phyloP scores from a whole-genome alignment of 1,140 invertebrate species.

The Drosophila subobscura region DNA sequence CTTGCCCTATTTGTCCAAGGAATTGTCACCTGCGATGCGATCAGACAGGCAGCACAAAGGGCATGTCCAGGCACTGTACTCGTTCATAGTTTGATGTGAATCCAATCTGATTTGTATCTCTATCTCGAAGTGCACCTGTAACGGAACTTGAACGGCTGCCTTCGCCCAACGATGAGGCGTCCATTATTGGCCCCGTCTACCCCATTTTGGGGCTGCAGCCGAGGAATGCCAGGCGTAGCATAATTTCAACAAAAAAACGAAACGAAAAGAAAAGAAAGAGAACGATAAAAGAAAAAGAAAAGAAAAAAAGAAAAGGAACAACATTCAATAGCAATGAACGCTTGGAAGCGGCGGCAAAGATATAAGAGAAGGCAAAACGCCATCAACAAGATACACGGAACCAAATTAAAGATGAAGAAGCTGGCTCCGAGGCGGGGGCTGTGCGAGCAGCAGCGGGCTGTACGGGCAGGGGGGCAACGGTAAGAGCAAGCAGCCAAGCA shows the following conservation, averaged over 20 bases:
- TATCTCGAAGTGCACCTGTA: slow-evolving; percentile 43
- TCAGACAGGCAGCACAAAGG: slow-evolving; percentile 19
- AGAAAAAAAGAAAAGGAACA: slow-evolving; percentile 35
- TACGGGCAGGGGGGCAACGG: slow-evolving; percentile 6
- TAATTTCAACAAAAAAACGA: slow-evolving; percentile 63
- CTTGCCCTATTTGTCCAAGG: slow-evolving; percentile 57
- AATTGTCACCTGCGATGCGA: slow-evolving; percentile 53
- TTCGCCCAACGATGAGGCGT: too few relatives aligned
- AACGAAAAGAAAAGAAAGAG: not conserved
- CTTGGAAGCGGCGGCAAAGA: slow-evolving; percentile 60
- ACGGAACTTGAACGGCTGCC: too few relatives aligned
- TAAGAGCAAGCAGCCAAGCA: slow-evolving; percentile 10
- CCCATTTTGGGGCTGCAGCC: slow-evolving; percentile 22
- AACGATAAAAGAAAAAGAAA: slow-evolving; percentile 24
- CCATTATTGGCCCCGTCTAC: too few relatives aligned
- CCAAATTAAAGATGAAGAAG: slow-evolving; percentile 81
- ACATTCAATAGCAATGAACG: slow-evolving; percentile 61
- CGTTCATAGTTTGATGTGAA: not conserved
- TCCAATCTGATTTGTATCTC: not conserved
- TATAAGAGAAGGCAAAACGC: slow-evolving; percentile 80
- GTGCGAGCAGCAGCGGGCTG: too few relatives aligned
- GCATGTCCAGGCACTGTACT: not conserved
- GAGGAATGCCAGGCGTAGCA: slow-evolving; percentile 75
- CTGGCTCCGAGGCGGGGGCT: slow-evolving; percentile 13
- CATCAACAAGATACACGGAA: slow-evolving; percentile 81